phyloP scores from a whole-genome alignment of 2,888 invertebrate genomes.

The Atethmia centrago region DNA sequence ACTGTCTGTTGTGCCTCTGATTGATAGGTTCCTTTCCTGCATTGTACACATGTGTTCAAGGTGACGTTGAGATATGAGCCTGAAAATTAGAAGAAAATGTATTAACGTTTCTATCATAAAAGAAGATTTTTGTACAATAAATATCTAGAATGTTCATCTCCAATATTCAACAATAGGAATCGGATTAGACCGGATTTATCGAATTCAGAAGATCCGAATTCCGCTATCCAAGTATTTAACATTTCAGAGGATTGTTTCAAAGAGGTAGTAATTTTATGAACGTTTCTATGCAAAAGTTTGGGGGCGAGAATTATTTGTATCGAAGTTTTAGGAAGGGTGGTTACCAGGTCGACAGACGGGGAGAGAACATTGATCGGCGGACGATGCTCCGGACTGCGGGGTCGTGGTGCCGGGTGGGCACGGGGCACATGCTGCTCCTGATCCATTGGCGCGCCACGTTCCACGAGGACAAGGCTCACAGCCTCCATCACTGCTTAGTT shows the following conservation, averaged over 20 bases:
- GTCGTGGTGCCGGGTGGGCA: constrained; percentile 98
- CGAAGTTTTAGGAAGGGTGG: constrained; percentile 17
- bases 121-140: constrained; percentile 15
- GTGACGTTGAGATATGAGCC: constrained; percentile 96
- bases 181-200: constrained; percentile 32
- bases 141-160: constrained; percentile 14
- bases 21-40: constrained; percentile 97
- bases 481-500: constrained; percentile 96
- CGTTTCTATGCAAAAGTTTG: constrained; percentile 20
- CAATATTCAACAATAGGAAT: constrained; percentile 31
- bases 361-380: constrained; percentile 97
- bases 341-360: constrained; percentile 95
- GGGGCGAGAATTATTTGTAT: constrained; percentile 31
- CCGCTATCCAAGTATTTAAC: constrained; percentile 63
- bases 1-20: constrained; percentile 96
- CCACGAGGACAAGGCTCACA: constrained; percentile 98
- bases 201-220: constrained; percentile 53
- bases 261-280: constrained; percentile 41
- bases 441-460: constrained; percentile 95
- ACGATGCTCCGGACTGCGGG: constrained; percentile 95
- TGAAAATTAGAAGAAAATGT: constrained; percentile 68
- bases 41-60: constrained; percentile 95
- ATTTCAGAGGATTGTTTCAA: constrained; percentile 56
- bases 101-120: constrained; percentile 2
- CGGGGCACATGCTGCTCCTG: constrained; percentile 96